Conservation (phyloP, 2,888 invertebrate genomes). For the Pristionchus exspectatus region DNA sequence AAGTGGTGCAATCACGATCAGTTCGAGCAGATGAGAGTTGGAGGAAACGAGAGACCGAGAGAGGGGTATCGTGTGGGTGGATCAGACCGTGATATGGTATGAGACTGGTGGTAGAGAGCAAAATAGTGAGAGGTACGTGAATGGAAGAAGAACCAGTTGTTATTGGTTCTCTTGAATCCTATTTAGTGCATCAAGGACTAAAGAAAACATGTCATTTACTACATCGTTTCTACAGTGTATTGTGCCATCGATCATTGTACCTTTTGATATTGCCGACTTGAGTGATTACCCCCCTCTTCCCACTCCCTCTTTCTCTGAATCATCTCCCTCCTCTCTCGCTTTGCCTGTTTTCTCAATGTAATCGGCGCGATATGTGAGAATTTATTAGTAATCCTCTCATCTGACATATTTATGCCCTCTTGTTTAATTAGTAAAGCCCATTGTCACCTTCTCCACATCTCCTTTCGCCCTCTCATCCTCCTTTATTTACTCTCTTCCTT, state of each 20-base stretch:
- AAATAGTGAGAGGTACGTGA: not conserved
- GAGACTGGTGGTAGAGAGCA: too few relatives aligned
- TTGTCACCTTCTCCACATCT: too few relatives aligned
- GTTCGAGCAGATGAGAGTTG: not conserved
- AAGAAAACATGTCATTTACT: not conserved
- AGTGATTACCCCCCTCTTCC: not conserved
- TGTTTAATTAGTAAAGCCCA: too few relatives aligned
- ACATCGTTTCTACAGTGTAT: not conserved
- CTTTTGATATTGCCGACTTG: not conserved
- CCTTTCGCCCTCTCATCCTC: too few relatives aligned
- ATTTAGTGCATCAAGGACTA: not conserved
- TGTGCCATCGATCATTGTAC: not conserved
- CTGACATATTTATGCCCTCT: too few relatives aligned
- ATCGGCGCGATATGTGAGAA: not conserved
- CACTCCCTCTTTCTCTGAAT: not conserved
- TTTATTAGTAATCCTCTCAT: too few relatives aligned
- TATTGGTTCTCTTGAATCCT: not conserved
- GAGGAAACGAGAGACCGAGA: not conserved
- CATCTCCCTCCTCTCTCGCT: not conserved
- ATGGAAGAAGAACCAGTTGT: not conserved
- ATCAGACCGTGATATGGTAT: not conserved
- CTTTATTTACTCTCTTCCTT: not conserved
- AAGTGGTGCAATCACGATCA: too few relatives aligned
- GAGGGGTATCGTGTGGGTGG: not conserved
- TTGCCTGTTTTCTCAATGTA: too few relatives aligned